Base-by-base conservation (phyloP, 1,140 invertebrate genomes). In the Calliopsis andreniformis region DNA sequence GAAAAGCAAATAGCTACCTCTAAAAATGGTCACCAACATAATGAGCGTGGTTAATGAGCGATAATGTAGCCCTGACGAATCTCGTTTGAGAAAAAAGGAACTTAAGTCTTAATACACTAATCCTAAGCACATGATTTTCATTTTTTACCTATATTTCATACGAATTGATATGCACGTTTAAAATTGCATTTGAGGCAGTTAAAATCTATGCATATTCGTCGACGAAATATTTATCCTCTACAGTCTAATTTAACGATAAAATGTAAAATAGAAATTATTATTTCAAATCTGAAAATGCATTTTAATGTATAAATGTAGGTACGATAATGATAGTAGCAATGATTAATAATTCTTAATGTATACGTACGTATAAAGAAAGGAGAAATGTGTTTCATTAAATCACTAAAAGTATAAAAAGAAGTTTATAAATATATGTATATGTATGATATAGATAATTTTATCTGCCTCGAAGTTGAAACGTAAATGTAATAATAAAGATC, bases 131-230 rank as follows among this genome's bases (percentile, higher is more conserved):
- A 25, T 43, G 18, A 67, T 67, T 39, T 35, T 28, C 8, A 25
- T 67, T 35, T 1, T 42, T 30, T 58, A 67, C 53, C 2, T 16
- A 8, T 53, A 42, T 35, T 10, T 3, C n/a, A 16, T 45, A 56
- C 35, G 6, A 56, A 69, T 45, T 55, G 20, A 58, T 39, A 35
- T 47, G 2, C 23, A 39, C 16, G 42, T 8, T 35, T 25, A 23
- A 18, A 18, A 45, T 4, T 12, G 18, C 39, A 20, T 39, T 32
- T 56, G 71, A 67, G 63, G 30, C 71, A 75, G 71, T 67, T 47
- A 47, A 75, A 70, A 39, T 61, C 6, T 39, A 51, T 28, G 3
- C 32, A 25, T 7, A 25, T 30, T 30, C 18, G 35, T 32, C 14
- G 12, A 47, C 16, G 18, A 39, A 49, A 68, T 20, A 7, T 18